These are phyloP conservation scores for Drosophila algonquin DNA, from an alignment of 2,888 invertebrate species.

Conservation along the genomic window DNA sequence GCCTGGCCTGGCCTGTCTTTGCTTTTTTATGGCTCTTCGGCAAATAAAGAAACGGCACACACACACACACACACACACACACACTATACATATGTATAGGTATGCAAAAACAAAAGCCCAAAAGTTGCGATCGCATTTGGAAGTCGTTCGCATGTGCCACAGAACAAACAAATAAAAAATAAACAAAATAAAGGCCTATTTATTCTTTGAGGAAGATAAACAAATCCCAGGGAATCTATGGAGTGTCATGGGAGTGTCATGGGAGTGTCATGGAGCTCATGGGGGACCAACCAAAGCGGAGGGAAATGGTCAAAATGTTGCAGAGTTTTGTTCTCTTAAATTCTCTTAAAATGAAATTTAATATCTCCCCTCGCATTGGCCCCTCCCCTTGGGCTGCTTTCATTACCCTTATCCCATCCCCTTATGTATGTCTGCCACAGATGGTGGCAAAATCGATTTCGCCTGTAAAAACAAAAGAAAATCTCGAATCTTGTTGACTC, in stretches of 20 bases:
- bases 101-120: background rate
- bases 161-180: background rate
- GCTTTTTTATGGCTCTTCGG: background rate
- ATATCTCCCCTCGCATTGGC: background rate
- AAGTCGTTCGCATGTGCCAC: background rate
- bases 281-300: too few relatives aligned
- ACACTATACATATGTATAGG: too few relatives aligned
- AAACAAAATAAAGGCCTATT: background rate
- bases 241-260: too few relatives aligned
- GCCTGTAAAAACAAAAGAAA: slow-evolving; percentile 22
- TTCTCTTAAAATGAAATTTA: background rate
- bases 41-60: slow-evolving; percentile 25
- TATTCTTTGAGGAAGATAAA: background rate
- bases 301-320: too few relatives aligned
- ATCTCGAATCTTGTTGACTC: slow-evolving; percentile 28
- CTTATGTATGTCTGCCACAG: background rate
- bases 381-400: background rate
- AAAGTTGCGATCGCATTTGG: background rate
- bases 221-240: background rate
- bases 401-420: background rate
- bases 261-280: too few relatives aligned
- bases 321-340: too few relatives aligned
- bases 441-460: slow-evolving; percentile 26
- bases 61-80: background rate
- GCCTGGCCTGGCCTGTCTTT: slow-evolving; percentile 18